Evolutionary conservation across 2,797 vertebrate species (phyloP).

Genomic region (Lates japonicus): DNA sequence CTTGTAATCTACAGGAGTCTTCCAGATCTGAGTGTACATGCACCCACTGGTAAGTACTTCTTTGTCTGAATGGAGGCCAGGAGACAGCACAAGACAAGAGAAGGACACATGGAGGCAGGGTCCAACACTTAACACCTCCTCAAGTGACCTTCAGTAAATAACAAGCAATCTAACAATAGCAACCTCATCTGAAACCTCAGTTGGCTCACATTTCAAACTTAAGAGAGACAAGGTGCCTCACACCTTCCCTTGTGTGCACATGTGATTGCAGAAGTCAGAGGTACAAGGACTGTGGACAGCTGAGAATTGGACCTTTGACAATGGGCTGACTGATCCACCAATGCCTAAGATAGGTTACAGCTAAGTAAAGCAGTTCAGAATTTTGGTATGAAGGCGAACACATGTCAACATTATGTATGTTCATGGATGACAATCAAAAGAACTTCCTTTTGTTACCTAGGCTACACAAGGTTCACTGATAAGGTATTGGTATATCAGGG

Average conservation of each 20-base stretch:
- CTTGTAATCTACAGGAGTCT: conserved; percentile 16
- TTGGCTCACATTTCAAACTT: conserved; percentile 69
- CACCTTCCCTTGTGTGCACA: conserved; percentile 51
- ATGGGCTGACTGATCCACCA: conserved; percentile 10
- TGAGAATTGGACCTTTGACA: conserved; percentile 72
- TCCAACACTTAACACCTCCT: conserved; percentile 77
- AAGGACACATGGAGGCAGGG: conserved; percentile 72
- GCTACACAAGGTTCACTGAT: not conserved
- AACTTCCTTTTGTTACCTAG: not conserved
- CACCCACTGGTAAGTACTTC: conserved; percentile 39
- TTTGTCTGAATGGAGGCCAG: conserved; percentile 60
- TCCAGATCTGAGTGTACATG: conserved; percentile 26
- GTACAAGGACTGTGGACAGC: conserved; percentile 72
- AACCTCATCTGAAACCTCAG: conserved; percentile 53
- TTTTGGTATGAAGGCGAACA: conserved; percentile 21
- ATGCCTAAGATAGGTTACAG: conserved; percentile 57
- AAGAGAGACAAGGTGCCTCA: conserved; percentile 67
- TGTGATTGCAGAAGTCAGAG: conserved; percentile 55
- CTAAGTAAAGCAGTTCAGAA: conserved; percentile 53
- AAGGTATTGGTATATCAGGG: conserved; percentile 1
- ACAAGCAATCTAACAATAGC: conserved; percentile 78
- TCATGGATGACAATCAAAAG: conserved; percentile 7
- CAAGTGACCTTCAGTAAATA: conserved; percentile 75
- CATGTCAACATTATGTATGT: conserved; percentile 21
- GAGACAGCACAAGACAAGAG: conserved; percentile 62